Evolutionary conservation across 2,797 vertebrate genomes (phyloP).

Genomic region (Gallirallus australis): DNA sequence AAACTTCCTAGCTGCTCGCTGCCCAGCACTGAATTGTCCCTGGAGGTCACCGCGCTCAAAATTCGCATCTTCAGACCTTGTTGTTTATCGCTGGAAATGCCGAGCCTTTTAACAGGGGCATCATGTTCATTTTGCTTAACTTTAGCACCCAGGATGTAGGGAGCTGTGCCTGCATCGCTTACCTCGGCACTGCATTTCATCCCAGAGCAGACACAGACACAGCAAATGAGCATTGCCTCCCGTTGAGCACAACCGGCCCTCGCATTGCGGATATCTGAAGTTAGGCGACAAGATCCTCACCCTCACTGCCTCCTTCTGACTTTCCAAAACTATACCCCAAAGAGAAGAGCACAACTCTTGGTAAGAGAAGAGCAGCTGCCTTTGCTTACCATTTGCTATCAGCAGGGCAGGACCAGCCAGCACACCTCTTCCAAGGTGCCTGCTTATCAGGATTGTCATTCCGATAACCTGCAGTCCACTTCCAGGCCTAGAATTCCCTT

Average conservation of each 20-base stretch:
- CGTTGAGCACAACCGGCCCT: neutral
- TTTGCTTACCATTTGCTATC: neutral
- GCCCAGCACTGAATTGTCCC: constrained; percentile 4
- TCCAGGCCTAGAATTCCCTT: neutral
- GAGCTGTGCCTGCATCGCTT: neutral
- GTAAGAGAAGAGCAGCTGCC: neutral
- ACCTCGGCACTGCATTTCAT: neutral
- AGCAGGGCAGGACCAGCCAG: neutral
- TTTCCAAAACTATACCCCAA: neutral
- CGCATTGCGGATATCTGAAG: neutral
- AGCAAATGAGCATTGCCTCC: neutral
- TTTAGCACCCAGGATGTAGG: neutral
- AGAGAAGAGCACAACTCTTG: neutral
- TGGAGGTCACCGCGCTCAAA: neutral
- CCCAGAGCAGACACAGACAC: neutral
- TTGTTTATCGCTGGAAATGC: neutral
- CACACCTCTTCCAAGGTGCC: neutral
- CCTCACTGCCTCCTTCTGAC: neutral
- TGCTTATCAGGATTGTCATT: neutral
- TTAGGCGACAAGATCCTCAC: neutral
- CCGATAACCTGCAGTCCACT: rapidly evolving
- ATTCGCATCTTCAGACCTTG: neutral
- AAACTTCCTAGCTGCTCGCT: neutral
- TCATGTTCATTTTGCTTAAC: neutral
- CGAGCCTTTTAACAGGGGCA: neutral